Conservation (phyloP, 2,113 vertebrate species). For the Leucoraja erinaceus region DNA sequence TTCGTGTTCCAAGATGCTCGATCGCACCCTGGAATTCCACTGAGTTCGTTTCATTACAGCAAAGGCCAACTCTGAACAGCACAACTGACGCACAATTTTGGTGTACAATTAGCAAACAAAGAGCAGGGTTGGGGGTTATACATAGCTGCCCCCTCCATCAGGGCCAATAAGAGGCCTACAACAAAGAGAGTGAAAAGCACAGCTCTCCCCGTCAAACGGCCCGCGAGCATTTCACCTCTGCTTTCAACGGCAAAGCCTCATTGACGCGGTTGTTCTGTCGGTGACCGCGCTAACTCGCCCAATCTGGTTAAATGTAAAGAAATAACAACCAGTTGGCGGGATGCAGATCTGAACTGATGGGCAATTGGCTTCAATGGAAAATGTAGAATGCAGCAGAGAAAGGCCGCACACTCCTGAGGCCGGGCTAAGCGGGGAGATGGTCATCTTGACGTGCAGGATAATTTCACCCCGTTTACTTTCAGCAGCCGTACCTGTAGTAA, state of each 20-base stretch:
- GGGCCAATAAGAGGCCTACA: not conserved
- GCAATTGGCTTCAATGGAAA: not conserved
- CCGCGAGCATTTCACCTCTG: not conserved
- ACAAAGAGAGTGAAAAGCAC: not conserved
- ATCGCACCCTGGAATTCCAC: not conserved
- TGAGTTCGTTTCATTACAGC: not conserved
- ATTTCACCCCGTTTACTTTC: not conserved
- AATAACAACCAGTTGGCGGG: not conserved
- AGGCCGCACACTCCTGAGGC: not conserved
- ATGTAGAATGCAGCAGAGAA: not conserved
- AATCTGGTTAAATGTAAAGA: not conserved
- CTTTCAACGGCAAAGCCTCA: not conserved
- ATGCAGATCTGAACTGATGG: not conserved
- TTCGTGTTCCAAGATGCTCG: too few relatives aligned
- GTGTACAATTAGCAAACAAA: not conserved
- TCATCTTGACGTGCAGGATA: not conserved
- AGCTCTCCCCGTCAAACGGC: not conserved
- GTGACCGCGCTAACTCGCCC: not conserved
- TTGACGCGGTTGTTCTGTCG: not conserved
- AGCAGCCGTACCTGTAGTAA: slow-evolving; percentile 83
- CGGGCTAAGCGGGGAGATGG: not conserved
- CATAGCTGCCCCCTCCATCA: not conserved
- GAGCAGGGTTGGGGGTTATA: not conserved
- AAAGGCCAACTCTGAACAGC: not conserved
- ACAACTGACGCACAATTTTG: not conserved